A percentile compares a stretch with the other conserved stretches of the same genome.
These are phyloP conservation scores for Drosophila seguyi DNA, from an alignment of 1,140 invertebrate genomes.

Conservation along the genomic window DNA sequence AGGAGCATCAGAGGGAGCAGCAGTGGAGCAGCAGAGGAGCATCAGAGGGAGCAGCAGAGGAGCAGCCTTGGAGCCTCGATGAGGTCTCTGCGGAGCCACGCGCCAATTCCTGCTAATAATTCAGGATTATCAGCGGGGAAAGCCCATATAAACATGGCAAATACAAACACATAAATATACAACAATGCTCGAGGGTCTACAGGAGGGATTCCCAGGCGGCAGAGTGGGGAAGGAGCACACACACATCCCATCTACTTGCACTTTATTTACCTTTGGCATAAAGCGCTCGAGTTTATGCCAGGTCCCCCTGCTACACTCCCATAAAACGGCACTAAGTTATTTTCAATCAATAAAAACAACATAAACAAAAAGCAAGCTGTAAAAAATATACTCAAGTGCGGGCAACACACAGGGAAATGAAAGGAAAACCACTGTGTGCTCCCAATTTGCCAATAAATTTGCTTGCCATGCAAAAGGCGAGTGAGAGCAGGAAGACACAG, in stretches of 20 bases:
- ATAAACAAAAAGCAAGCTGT: slow-evolving; percentile 81
- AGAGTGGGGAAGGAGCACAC: background rate
- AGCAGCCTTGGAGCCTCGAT: background rate
- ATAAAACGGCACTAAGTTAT: slow-evolving; percentile 82
- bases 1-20: slow-evolving; percentile 22
- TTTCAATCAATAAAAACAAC: slow-evolving; percentile 84
- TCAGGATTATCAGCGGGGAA: slow-evolving; percentile 48
- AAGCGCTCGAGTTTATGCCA: slow-evolving; percentile 73
- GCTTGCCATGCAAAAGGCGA: slow-evolving; percentile 68
- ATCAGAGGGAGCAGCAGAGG: slow-evolving; percentile 1
- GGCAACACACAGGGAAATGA: slow-evolving; percentile 23
- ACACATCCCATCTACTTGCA: slow-evolving; percentile 20
- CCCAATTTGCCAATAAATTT: slow-evolving; percentile 83
- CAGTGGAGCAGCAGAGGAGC: slow-evolving; percentile 3
- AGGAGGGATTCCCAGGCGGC: slow-evolving; percentile 25
- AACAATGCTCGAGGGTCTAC: slow-evolving; percentile 24
- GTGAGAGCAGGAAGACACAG: slow-evolving; percentile 14
- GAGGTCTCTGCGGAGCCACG: slow-evolving; percentile 36
- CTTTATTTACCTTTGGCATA: slow-evolving; percentile 78
- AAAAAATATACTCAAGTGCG: slow-evolving; percentile 76
- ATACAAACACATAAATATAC: background rate
- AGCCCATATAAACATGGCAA: background rate
- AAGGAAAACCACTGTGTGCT: slow-evolving; percentile 73
- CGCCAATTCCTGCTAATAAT: slow-evolving; percentile 58
- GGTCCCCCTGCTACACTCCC: slow-evolving; percentile 12